Base-by-base conservation (phyloP, 2,113 vertebrate genomes). In the Thalassoma bifasciatum region DNA sequence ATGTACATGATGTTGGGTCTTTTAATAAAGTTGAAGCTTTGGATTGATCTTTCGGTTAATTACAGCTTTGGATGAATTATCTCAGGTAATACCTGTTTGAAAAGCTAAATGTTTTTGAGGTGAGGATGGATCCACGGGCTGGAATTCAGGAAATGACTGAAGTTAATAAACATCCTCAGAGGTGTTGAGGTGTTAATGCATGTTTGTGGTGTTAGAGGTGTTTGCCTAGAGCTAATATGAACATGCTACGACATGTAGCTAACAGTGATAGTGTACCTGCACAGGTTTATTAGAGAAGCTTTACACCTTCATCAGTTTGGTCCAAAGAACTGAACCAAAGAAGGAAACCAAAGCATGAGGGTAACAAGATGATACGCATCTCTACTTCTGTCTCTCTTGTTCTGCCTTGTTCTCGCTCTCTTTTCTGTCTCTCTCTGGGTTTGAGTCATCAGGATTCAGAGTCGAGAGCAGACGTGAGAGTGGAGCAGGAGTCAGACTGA, bases 211-310 rank as follows among this genome's bases (percentile, higher is more conserved):
- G 61, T 66, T 50, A 34, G 19, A 49, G 64, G 56, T 77, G 57
- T 16, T 9, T 59, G 59, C 78, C 77, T 51, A 53, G 22, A 74
- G 66, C 62, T 51, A 51, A 72, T 34, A 47, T n/a, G 38, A 54
- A 22, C 87, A 16, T 66, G 77, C 69, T 36, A 24, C 22, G 66
- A 78, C 87, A 75, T 67, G 81, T 34, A 47, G 50, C 54, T 16
- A 12, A n/a, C 63, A 51, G 50, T 76, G 67, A 66, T 50, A 30
- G 30, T 30, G 30, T 30, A 67, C 51, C 66, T 66, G 17, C 59
- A 49, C 22, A 10, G 38, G 72, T 46, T 46, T 59, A 34, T 64
- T 57, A 66, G 66, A 60, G 37, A 70, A 50, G 34, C 10, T 24
- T 58, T 46, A 26, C 61, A 54, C n/a, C n/a, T 46, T 46, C 16